These are phyloP conservation scores for Pseudorhombus dupliciocellatus DNA, from an alignment of 2,113 vertebrate species.

Conservation along the genomic window DNA sequence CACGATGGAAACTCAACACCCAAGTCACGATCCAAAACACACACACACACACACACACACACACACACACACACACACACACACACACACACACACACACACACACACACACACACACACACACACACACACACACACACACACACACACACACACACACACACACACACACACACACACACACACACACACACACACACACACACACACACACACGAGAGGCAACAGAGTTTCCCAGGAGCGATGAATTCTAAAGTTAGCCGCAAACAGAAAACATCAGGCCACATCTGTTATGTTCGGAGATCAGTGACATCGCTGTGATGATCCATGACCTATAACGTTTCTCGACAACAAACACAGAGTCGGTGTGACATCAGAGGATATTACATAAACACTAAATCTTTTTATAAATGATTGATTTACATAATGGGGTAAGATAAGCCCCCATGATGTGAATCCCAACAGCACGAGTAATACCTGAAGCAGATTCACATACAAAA, in stretches of 20 bases:
- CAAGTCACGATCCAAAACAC: background rate
- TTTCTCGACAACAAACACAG: background rate
- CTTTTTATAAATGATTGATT: no score
- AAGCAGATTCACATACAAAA: no score
- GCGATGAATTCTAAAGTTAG: slow-evolving; percentile 50
- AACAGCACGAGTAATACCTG: no score
- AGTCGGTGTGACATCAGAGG: background rate
- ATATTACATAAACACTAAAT: no score
- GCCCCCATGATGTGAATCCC: no score
- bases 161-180: background rate
- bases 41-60: background rate
- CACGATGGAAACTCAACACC: slow-evolving; percentile 2
- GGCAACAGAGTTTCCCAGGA: slow-evolving; percentile 46
- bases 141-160: background rate
- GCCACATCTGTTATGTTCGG: slow-evolving; percentile 52
- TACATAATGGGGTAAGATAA: no score
- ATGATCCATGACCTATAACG: slow-evolving; percentile 11
- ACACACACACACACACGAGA: background rate
- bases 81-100: background rate
- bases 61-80: background rate
- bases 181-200: background rate
- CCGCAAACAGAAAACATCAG: slow-evolving; percentile 56
- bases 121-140: background rate
- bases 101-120: background rate
- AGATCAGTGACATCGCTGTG: slow-evolving; percentile 33